These are phyloP conservation scores for Lingula anatina DNA, from an alignment of 2,888 invertebrate species.

Conservation along the genomic window DNA sequence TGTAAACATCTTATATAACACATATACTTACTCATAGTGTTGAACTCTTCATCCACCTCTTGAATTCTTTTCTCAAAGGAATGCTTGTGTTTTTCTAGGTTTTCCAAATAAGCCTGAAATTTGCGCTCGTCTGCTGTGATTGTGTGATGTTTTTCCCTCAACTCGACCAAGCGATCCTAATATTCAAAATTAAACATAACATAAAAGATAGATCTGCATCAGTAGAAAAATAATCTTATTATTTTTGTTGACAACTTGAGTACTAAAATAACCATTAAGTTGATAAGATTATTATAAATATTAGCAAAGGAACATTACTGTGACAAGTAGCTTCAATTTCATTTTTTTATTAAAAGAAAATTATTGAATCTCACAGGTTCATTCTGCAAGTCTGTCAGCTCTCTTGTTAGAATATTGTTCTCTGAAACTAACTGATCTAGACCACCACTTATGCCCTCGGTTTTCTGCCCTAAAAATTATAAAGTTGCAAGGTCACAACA, in stretches of 20 bases:
- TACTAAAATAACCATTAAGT: too few relatives aligned
- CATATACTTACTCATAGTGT: background rate
- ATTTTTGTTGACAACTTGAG: too few relatives aligned
- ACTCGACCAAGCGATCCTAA: constrained; percentile 21
- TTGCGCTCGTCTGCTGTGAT: constrained; percentile 17
- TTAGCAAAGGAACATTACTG: too few relatives aligned
- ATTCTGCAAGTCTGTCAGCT: background rate
- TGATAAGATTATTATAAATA: too few relatives aligned
- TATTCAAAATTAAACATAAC: too few relatives aligned
- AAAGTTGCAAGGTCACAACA: too few relatives aligned
- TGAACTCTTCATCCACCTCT: constrained; percentile 11
- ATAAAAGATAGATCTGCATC: too few relatives aligned
- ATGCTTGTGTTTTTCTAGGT: constrained; percentile 20
- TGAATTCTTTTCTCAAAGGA: constrained; percentile 13
- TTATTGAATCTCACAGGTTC: constrained; percentile 4
- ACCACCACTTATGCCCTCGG: background rate
- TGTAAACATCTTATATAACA: background rate
- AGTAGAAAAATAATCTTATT: too few relatives aligned
- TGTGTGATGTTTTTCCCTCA: constrained; percentile 17
- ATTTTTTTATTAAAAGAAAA: too few relatives aligned
- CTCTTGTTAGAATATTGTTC: background rate
- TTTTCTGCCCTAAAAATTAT: background rate
- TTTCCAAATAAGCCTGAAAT: constrained; percentile 19
- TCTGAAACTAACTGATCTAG: background rate
- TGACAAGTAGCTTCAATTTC: too few relatives aligned